Evolutionary conservation across 2,888 invertebrate genomes (phyloP), one percentile per base, ranked within the genome.

Genomic region (Lasiommata megera): DNA sequence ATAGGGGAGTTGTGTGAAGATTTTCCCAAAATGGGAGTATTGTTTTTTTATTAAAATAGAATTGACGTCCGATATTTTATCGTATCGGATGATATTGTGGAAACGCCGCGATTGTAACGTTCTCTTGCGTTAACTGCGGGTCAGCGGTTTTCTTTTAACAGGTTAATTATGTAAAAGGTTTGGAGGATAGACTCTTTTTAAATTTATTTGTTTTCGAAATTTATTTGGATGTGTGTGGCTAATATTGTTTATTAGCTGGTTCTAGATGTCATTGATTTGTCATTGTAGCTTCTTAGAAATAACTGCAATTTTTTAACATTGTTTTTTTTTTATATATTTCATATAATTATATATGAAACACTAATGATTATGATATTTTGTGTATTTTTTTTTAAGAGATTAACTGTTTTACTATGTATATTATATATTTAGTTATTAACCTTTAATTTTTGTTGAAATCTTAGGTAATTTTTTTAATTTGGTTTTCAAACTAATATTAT

Each of bases 231-330:
- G 31, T 48, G 60, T 58, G 62, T 62, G 62, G 47, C 54, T 52
- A 46, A 51, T 51, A 53, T 37, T 38, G 17, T 50, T n/a, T 41
- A 18, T 50, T 59, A 51, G 41, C 44, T 17, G 36, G 23, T 46
- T 59, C 43, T 54, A 3, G 29, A 11, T 28, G 29, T 11, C 11
- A 37, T 50, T 56, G 46, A 29, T 54, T 56, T 65, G 51, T 58
- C 58, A 52, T 16, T 58, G 59, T 62, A 47, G 63, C 61, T 61
- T 59, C 54, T 36, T 38, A 43, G 56, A 61, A 61, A 56, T 61
- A 56, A 61, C 58, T 61, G 61, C 61, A 58, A 61, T 37, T 44
- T 29, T 28, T 23, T 34, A 3, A 12, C 16, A 6, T 44, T 51
- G 12, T 44, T 29, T 29, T 29, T 28, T 43, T 23, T 5, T 18